These are phyloP conservation scores for Pseudoips prasinana DNA, from an alignment of 2,888 invertebrate species.

Conservation along the genomic window DNA sequence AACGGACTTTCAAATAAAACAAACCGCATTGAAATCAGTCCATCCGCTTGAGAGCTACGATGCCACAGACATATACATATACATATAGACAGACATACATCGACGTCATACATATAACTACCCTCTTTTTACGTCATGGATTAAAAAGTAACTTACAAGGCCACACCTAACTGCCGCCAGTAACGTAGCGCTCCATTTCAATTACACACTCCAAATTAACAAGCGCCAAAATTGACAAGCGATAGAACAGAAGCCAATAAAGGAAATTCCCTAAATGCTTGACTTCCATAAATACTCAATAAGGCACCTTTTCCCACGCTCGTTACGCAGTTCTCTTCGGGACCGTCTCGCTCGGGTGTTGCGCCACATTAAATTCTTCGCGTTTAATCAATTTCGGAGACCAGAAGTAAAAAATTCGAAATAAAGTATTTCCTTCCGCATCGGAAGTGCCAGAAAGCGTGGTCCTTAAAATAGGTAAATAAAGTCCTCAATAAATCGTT, in stretches of 20 bases:
- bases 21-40: too few species aligned
- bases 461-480: constrained; percentile 55
- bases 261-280: constrained; percentile 60
- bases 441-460: constrained; percentile 43
- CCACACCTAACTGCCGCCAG: too few species aligned
- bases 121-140: too few species aligned
- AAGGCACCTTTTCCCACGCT: constrained; percentile 57
- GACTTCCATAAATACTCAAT: constrained; percentile 57
- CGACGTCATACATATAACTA: too few species aligned
- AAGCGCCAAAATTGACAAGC: constrained; percentile 51
- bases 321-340: constrained; percentile 53
- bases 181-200: too few species aligned
- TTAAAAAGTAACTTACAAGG: too few species aligned
- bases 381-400: constrained; percentile 69
- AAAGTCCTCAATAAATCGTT: constrained; percentile 75
- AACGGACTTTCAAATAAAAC: too few species aligned
- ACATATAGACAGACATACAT: too few species aligned
- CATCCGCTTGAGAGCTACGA: too few species aligned
- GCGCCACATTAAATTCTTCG: constrained; percentile 71
- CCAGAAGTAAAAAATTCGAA: constrained; percentile 58
- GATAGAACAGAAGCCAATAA: constrained; percentile 53
- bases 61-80: too few species aligned
- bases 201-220: constrained; percentile 44
- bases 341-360: constrained; percentile 49
- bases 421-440: constrained; percentile 64